phyloP scores from a whole-genome alignment of 2,113 vertebrate species.

The Natator depressus region DNA sequence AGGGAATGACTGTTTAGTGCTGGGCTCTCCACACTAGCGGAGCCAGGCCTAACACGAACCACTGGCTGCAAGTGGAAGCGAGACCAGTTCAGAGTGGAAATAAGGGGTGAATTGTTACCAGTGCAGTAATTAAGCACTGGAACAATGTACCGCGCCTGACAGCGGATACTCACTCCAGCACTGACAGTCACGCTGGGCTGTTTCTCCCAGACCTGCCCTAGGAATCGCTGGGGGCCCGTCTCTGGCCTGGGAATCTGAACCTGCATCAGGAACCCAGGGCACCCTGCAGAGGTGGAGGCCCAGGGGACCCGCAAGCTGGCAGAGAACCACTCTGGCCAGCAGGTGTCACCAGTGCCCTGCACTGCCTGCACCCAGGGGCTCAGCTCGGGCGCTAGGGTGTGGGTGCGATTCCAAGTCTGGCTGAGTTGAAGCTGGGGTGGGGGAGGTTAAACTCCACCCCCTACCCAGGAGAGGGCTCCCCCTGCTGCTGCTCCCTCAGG shows the following conservation, averaged over 20 bases:
- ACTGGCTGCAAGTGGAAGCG: neutral
- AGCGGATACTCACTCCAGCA: neutral
- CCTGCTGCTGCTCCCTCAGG: no score
- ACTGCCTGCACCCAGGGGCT: neutral
- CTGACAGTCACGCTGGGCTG: neutral
- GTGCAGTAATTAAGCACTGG: neutral
- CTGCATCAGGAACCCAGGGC: neutral
- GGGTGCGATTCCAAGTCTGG: neutral
- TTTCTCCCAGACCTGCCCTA: neutral
- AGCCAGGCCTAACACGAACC: no score
- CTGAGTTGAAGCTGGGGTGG: neutral
- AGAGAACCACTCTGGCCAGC: neutral
- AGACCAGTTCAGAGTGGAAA: neutral
- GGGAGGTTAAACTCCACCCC: neutral
- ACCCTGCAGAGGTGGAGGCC: neutral
- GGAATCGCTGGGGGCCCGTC: neutral
- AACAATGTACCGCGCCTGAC: neutral
- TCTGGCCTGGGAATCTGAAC: neutral
- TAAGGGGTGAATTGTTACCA: neutral
- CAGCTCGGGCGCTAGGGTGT: neutral
- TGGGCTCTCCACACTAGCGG: no score
- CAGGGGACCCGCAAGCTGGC: neutral
- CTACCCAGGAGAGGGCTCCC: neutral
- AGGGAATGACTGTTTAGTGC: no score
- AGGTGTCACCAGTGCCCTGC: neutral